Conservation (phyloP, 2,797 vertebrate genomes). For the Cynopterus sphinx region DNA sequence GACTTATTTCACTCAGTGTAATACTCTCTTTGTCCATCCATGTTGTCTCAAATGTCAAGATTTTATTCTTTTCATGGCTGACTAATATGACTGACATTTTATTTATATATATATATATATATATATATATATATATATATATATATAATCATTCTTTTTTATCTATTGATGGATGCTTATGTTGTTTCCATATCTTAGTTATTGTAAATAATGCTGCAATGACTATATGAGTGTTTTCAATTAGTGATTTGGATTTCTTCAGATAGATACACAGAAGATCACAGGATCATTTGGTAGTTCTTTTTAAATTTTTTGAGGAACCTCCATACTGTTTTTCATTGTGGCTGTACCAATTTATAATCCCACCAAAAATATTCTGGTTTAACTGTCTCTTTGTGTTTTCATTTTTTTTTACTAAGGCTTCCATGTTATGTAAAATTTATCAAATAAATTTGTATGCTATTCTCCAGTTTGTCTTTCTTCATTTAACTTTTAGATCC, state of each 20-base stretch:
- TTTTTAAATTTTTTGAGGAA: background rate
- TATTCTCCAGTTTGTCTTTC: background rate
- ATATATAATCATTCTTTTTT: background rate
- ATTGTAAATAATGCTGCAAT: background rate
- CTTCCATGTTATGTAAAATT: background rate
- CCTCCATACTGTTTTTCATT: background rate
- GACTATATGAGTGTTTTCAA: background rate
- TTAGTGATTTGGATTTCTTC: background rate
- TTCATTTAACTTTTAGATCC: background rate
- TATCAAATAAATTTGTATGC: background rate
- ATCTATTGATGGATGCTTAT: background rate
- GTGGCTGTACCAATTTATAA: background rate
- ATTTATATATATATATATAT: too few relatives aligned
- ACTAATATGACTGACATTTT: too few relatives aligned
- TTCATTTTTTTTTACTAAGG: background rate
- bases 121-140: too few relatives aligned
- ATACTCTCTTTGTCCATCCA: background rate
- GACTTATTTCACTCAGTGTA: background rate
- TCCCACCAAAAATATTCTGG: background rate
- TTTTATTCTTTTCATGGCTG: background rate
- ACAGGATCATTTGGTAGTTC: background rate
- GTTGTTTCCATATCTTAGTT: background rate
- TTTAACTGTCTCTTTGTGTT: background rate
- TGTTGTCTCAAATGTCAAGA: background rate
- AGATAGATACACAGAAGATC: background rate